Evolutionary conservation across 2,113 vertebrate species (phyloP).

Genomic region (Sigmodon hispidus): DNA sequence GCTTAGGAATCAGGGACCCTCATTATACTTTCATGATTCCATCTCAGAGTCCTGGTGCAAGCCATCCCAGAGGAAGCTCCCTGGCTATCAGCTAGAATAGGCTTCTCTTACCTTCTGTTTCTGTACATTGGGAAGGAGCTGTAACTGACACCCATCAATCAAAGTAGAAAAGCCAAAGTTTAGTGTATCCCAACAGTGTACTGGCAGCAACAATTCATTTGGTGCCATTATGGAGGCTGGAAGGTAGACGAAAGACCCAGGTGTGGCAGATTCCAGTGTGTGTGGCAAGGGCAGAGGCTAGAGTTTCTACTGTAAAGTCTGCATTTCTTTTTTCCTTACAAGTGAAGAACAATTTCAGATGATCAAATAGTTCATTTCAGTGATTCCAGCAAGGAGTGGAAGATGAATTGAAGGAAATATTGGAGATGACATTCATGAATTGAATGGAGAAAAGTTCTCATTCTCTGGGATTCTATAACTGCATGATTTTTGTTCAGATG

Average conservation of each 20-base stretch:
- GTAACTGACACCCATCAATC: not conserved
- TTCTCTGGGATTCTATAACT: constrained; percentile 15
- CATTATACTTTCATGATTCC: not conserved
- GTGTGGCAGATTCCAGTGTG: not conserved
- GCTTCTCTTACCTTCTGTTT: not conserved
- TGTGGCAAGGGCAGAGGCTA: too few relatives aligned
- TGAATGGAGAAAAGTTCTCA: constrained; percentile 2
- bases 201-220: not conserved
- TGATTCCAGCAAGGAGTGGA: constrained; percentile 12
- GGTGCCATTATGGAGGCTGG: not conserved
- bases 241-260: not conserved
- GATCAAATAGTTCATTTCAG: constrained; percentile 57
- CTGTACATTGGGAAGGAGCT: not conserved
- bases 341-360: not conserved
- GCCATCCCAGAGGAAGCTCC: constrained; percentile 61
- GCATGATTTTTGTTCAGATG: constrained; percentile 40
- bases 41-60: not conserved
- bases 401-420: constrained; percentile 63
- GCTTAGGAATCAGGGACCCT: constrained; percentile 51
- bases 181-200: not conserved
- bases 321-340: not conserved
- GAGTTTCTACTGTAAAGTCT: too few relatives aligned
- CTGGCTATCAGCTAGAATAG: not conserved
- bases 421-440: constrained; percentile 53
- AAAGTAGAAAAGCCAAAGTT: not conserved